Base-by-base conservation (phyloP, 2,888 invertebrate species). In the Cecidostiba fungosa region DNA sequence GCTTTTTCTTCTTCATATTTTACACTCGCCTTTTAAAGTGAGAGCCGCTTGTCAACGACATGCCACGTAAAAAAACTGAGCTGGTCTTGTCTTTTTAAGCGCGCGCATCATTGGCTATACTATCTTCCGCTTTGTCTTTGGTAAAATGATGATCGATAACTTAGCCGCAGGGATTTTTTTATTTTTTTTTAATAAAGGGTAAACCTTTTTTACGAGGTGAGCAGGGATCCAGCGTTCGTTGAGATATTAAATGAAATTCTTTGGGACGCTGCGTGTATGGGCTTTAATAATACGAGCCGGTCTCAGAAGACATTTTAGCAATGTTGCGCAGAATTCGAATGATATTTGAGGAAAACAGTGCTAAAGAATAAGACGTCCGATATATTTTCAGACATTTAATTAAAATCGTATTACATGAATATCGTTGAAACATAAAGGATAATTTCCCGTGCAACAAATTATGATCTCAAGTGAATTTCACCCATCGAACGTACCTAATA, bases 11-110 rank as follows among this genome's bases (percentile, higher is more conserved):
- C n/a, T 29, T 29, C 82, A 82, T 82, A 85, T 78, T 78, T 85
- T 77, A 54, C 69, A 39, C 62, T 69, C 54, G 19, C 36, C 78
- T 77, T 69, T 82, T 81, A 74, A 80, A 82, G 77, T 62, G 47
- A 77, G 73, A 19, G 39, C 8, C 47, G 78, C 66, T 79, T 74
- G 77, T 86, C 77, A 80, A 77, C 62, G 77, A 59, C 69, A 79
- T 59, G 47, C 77, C 39, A 36, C 39, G 32, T n/a, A 66, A 43
- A 54, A 84, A 79, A 69, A 74, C 62, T 14, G 8, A 16, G 10
- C 23, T 47, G 43, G 0, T 26, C 14, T n/a, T 36, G 32, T 43
- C 43, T 59, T 59, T 6, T 59, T 10, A 47, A 23, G 39, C n/a
- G 43, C 23, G 69, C 69, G 69, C 50, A 19, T 19, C 50, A 50